Conservation (phyloP, 2,797 vertebrate genomes). For the Salarias fasciatus region DNA sequence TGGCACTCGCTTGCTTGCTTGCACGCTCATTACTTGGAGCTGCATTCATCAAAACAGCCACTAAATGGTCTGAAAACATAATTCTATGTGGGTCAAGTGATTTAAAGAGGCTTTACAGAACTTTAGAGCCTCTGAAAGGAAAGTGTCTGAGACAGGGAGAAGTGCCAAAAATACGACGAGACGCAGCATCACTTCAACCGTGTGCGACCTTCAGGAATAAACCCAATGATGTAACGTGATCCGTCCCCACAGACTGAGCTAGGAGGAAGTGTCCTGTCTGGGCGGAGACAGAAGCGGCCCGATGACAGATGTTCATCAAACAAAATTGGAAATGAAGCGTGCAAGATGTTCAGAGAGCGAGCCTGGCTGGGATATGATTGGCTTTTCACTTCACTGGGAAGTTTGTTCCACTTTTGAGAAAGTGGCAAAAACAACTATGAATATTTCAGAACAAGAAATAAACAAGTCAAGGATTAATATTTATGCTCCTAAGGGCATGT, state of each 20-base stretch:
- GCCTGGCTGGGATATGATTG: slow-evolving; percentile 49
- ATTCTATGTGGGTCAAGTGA: slow-evolving; percentile 41
- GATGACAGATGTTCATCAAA: slow-evolving; percentile 73
- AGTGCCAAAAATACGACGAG: slow-evolving; percentile 2
- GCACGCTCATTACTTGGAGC: slow-evolving; percentile 28
- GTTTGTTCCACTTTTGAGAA: slow-evolving; percentile 75
- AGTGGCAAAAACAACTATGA: slow-evolving; percentile 80
- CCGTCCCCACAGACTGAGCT: too few relatives aligned
- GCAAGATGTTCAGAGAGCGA: slow-evolving; percentile 46
- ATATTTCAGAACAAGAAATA: slow-evolving; percentile 82
- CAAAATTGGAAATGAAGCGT: slow-evolving; percentile 66
- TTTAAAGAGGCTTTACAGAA: slow-evolving; percentile 27
- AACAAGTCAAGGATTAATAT: slow-evolving; percentile 83
- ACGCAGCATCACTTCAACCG: too few relatives aligned
- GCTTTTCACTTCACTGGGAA: slow-evolving; percentile 65
- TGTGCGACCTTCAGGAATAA: neutral
- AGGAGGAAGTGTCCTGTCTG: too few relatives aligned
- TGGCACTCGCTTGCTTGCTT: neutral
- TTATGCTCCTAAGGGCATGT: slow-evolving; percentile 75
- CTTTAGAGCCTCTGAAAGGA: neutral
- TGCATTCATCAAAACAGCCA: slow-evolving; percentile 11
- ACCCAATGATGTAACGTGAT: slow-evolving; percentile 23
- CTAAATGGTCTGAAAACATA: slow-evolving; percentile 22
- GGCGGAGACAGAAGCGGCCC: slow-evolving; percentile 30
- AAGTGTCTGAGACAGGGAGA: neutral